A percentile compares a stretch with the other conserved stretches of the same genome.
phyloP scores from a whole-genome alignment of 2,113 vertebrate genomes.

The Chloroceryle aenea region DNA sequence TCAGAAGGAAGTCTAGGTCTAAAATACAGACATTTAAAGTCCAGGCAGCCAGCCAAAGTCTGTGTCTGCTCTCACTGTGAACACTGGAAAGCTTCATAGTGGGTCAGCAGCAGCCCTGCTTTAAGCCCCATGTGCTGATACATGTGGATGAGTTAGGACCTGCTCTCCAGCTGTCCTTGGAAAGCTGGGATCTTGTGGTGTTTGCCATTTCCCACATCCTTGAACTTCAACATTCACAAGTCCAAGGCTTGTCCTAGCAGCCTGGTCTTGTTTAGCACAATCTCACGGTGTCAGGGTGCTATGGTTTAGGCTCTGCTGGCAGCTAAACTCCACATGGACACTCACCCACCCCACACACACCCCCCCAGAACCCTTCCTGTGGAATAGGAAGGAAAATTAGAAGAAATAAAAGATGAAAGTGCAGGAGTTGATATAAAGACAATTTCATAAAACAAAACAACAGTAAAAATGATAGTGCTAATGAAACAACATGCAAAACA shows the following conservation, averaged over 20 bases:
- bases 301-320: too few relatives aligned
- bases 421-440: too few relatives aligned
- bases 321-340: too few relatives aligned
- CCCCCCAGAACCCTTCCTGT: too few relatives aligned
- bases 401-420: too few relatives aligned
- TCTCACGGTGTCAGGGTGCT: neutral
- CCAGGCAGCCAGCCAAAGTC: conserved; percentile 18
- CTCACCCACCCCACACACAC: too few relatives aligned
- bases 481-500: too few relatives aligned
- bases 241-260: neutral
- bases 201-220: neutral
- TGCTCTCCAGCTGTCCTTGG: neutral
- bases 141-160: neutral
- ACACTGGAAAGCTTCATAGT: neutral
- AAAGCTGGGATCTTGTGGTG: neutral
- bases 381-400: too few relatives aligned
- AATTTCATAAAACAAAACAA: too few relatives aligned
- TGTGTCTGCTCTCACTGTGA: neutral
- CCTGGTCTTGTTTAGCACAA: neutral
- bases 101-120: conserved; percentile 13
- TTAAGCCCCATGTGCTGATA: neutral
- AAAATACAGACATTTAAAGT: neutral
- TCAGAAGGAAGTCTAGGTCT: conserved; percentile 38
- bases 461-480: too few relatives aligned
- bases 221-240: neutral